Evolutionary conservation across 2,113 vertebrate genomes (phyloP), one percentile per base, ranked within the genome.

Genomic region (Redunca redunca): DNA sequence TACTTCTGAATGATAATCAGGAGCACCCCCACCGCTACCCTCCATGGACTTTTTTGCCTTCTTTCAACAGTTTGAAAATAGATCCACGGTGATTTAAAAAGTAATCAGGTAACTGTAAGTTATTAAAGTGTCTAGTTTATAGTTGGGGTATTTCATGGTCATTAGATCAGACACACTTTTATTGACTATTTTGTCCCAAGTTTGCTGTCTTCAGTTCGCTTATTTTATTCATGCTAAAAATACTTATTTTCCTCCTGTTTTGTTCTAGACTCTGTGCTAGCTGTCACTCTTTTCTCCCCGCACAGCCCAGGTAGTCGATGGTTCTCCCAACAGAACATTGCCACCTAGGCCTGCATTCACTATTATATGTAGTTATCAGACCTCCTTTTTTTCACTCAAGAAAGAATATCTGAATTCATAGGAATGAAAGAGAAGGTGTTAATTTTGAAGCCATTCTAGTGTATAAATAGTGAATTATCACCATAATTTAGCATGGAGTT

Each of bases 351-450:
- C 74, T 36, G 12, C 19, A 7, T 84, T 67, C 50, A 82, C 36
- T 33, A 11, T 57, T 83, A 33, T 6, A 36, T 0, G 11, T 21
- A 43, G 25, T 74, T 90, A 77, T 85, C 52, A 85, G 30, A 14
- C 11, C 33, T 15, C 21, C 23, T 55, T n/a, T 50, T n/a, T n/a
- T 30, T 36, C 33, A 52, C 15, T 89, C 25, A 80, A 33, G 50
- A 62, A 92, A 85, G 43, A 93, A 30, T 92, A 58, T 80, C 10
- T 93, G 28, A 95, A 98, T 90, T 94, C 12, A 95, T 19, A 80
- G 21, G 80, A 91, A 81, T 94, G 23, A 77, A 36, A 67, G 64
- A 93, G 43, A 60, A 1, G 36, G 83, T 6, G 28, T 80, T 96
- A 80, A 82, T 62, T 93, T 87, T 90, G 28, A 89, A 96, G 50